Conservation (phyloP, 2,888 invertebrate genomes). For the Chrysomela aeneicollis region DNA sequence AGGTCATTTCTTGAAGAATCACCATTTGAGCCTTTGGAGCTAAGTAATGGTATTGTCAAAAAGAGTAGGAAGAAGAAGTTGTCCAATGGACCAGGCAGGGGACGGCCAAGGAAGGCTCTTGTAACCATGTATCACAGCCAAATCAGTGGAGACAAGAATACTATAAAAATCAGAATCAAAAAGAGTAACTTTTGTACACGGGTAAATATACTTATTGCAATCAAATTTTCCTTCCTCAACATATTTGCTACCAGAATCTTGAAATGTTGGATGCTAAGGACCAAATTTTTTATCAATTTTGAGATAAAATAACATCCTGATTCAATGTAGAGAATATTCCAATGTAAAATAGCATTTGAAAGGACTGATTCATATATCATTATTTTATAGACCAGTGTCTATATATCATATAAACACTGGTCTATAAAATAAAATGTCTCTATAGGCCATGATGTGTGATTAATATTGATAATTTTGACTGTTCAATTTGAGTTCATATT, state of each 20-base stretch:
- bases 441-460: too few relatives aligned
- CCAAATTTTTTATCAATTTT: too few relatives aligned
- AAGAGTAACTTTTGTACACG: conserved; percentile 64
- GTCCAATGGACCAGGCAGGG: conserved; percentile 54
- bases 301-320: too few relatives aligned
- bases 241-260: neutral
- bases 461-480: too few relatives aligned
- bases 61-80: conserved; percentile 49
- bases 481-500: too few relatives aligned
- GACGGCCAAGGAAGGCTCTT: conserved; percentile 62
- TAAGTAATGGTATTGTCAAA: conserved; percentile 52
- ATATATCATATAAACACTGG: too few relatives aligned
- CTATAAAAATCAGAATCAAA: conserved; percentile 75
- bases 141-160: conserved; percentile 71
- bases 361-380: too few relatives aligned
- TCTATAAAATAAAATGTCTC: too few relatives aligned
- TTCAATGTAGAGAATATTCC: too few relatives aligned
- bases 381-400: too few relatives aligned
- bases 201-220: conserved; percentile 41
- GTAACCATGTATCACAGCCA: conserved; percentile 68
- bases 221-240: neutral
- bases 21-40: conserved; percentile 35
- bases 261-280: too few relatives aligned
- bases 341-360: too few relatives aligned
- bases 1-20: conserved; percentile 33